These are phyloP conservation scores for Morpho achilles DNA, from an alignment of 2,888 invertebrate genomes.

Conservation along the genomic window DNA sequence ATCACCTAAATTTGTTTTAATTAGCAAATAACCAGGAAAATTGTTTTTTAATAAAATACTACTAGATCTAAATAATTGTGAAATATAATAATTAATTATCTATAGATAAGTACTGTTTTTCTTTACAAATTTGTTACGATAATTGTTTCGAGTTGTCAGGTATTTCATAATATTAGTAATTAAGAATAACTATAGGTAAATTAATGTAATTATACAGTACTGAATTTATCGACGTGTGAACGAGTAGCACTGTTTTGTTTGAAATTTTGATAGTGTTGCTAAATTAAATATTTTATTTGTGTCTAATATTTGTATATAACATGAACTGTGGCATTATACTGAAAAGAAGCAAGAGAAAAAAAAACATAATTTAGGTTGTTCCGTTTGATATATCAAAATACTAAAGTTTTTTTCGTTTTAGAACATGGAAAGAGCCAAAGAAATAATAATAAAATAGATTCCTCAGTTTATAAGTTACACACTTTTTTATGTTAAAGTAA, in stretches of 20 bases:
- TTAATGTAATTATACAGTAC: constrained; percentile 34
- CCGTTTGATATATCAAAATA: too few relatives aligned
- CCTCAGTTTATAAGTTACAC: too few relatives aligned
- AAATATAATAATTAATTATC: constrained; percentile 12
- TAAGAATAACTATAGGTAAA: constrained; percentile 22
- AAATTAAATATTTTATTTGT: constrained; percentile 34
- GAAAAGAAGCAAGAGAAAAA: too few relatives aligned
- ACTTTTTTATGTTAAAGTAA: too few relatives aligned
- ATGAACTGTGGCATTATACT: too few relatives aligned
- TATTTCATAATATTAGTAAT: constrained; percentile 10
- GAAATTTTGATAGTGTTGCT: constrained; percentile 39
- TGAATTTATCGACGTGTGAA: constrained; percentile 41
- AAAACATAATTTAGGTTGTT: too few relatives aligned
- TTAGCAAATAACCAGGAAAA: neutral
- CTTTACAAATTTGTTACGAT: constrained; percentile 20
- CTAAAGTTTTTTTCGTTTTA: too few relatives aligned
- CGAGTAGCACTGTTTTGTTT: constrained; percentile 53
- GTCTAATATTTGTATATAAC: neutral
- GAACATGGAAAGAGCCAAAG: too few relatives aligned
- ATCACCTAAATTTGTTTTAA: neutral
- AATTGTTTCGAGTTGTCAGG: constrained; percentile 21
- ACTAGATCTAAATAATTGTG: constrained; percentile 11
- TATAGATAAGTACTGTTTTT: constrained; percentile 10
- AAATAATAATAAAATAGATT: too few relatives aligned
- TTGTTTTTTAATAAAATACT: neutral